Evolutionary conservation across 2,797 vertebrate genomes (phyloP).

Genomic region (Melanotaenia parkinsoni): DNA sequence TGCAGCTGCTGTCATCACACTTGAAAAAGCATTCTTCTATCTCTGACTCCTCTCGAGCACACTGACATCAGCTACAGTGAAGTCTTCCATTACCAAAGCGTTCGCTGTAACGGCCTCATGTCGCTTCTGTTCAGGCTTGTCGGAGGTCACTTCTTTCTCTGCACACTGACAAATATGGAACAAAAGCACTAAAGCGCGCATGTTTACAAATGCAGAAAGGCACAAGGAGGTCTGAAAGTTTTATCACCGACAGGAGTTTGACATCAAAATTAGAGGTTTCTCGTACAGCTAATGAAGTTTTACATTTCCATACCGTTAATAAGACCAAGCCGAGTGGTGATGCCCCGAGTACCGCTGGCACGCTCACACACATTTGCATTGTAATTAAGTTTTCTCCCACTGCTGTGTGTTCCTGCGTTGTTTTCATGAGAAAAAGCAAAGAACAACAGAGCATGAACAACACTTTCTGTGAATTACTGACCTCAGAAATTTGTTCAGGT

Average conservation of each 20-base stretch:
- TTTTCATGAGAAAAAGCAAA: background rate
- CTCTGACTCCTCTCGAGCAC: conserved; percentile 49
- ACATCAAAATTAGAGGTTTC: conserved; percentile 20
- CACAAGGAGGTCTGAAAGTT: conserved; percentile 24
- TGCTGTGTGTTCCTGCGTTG: background rate
- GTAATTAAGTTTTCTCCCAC: conserved; percentile 11
- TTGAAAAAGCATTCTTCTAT: conserved; percentile 61
- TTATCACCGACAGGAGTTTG: conserved; percentile 7
- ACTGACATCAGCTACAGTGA: conserved; percentile 54
- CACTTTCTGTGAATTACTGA: conserved; percentile 52
- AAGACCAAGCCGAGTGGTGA: background rate
- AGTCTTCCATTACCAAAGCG: conserved; percentile 64
- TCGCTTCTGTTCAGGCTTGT: conserved; percentile 63
- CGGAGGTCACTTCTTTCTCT: conserved; percentile 62
- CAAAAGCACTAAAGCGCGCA: conserved; percentile 48
- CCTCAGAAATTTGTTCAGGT: conserved; percentile 99
- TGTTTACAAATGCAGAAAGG: conserved; percentile 36
- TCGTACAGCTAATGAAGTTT: conserved; percentile 17
- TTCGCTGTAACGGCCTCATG: conserved; percentile 48
- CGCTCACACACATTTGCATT: background rate
- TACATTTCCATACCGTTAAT: background rate
- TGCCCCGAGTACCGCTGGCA: background rate
- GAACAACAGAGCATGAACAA: background rate
- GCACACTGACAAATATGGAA: conserved; percentile 60
- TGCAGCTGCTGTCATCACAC: conserved; percentile 37